Base-by-base conservation (phyloP, 2,888 invertebrate genomes). In the Cheilosia vernalis region DNA sequence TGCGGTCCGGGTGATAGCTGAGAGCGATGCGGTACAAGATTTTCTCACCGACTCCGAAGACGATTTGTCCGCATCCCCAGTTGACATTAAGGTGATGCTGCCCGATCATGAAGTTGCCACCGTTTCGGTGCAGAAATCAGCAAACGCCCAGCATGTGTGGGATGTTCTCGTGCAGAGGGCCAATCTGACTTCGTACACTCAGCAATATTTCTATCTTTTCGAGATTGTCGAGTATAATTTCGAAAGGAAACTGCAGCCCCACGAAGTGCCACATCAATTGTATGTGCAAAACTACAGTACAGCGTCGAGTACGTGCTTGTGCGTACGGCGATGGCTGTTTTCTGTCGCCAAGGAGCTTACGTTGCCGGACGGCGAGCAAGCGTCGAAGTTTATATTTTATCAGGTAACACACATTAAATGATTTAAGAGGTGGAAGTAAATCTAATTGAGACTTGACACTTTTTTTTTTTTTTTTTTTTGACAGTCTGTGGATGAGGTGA, bases 211-310 rank as follows among this genome's bases (percentile, higher is more conserved):
- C 93, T 98, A 98, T 90, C 94, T 99, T 67, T 99, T 98, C 92
- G 99, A 99, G 93, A 98, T 98, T 88, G 97, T 99, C 70, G 99
- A 99, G 91, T 97, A 98, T 91, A 98, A 98, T 93, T 99, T 99
- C 92, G 98, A 99, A 92, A 95, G 99, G 72, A 98, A 98, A 93
- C 93, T 99, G 82, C 97, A 97, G 89, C 95, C 97, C 0, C 96
- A 96, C 91, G 99, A 99, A 93, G 97, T 97, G 88, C 99, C 99
- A 0, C 99, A 99, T 93, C 97, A 98, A 89, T 94, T 99, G 87
- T 99, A 99, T 93, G 98, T 99, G 89, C 99, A 99, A 93, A 99
- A 99, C 93, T 99, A 99, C 91, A 98, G 98, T 87, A 99, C 99
- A 13, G 99, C 99, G 42, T 98, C 98, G 44, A 97, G 97, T 88